Percentiles rank a stretch among this genome's conserved stretches.
Conservation (phyloP, 2,888 invertebrate genomes). For the Melanotus villosus region DNA sequence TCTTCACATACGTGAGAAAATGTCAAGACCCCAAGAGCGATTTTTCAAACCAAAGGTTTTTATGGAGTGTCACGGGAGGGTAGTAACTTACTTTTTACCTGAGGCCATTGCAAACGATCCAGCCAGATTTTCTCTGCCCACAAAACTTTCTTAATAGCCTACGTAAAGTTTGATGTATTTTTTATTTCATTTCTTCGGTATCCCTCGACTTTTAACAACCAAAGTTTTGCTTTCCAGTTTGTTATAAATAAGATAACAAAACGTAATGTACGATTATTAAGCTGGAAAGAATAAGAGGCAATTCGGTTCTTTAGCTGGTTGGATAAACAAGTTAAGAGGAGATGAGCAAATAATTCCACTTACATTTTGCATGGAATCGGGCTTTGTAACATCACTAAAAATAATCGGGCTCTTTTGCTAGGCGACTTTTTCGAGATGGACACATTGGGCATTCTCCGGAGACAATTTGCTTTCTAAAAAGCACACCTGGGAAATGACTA, state of each 20-base stretch:
- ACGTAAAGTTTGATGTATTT: constrained; percentile 32
- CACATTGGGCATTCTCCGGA: constrained; percentile 14
- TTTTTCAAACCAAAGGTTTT: constrained; percentile 4
- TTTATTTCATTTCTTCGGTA: constrained; percentile 29
- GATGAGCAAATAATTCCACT: neutral
- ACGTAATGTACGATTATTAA: constrained; percentile 2
- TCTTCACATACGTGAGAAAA: neutral
- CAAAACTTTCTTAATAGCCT: constrained; percentile 31
- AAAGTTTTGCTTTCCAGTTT: constrained; percentile 1
- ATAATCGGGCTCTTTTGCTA: constrained; percentile 23
- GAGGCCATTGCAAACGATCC: constrained; percentile 31
- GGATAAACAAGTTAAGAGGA: too few relatives aligned
- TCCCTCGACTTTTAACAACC: constrained; percentile 5
- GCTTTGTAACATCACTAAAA: constrained; percentile 16
- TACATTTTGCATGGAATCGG: neutral
- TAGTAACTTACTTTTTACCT: constrained; percentile 33
- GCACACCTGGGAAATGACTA: constrained; percentile 38
- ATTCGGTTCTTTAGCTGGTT: too few relatives aligned
- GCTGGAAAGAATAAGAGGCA: neutral
- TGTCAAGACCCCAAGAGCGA: neutral
- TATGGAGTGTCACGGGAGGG: constrained; percentile 26
- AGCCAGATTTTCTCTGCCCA: constrained; percentile 24
- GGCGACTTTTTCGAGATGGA: constrained; percentile 28
- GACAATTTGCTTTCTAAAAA: constrained; percentile 28
- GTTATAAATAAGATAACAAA: constrained; percentile 10